Percentiles rank a stretch among this genome's conserved stretches.
These are phyloP conservation scores for Prolemur simus DNA, from an alignment of 2,113 vertebrate species.

Conservation along the genomic window DNA sequence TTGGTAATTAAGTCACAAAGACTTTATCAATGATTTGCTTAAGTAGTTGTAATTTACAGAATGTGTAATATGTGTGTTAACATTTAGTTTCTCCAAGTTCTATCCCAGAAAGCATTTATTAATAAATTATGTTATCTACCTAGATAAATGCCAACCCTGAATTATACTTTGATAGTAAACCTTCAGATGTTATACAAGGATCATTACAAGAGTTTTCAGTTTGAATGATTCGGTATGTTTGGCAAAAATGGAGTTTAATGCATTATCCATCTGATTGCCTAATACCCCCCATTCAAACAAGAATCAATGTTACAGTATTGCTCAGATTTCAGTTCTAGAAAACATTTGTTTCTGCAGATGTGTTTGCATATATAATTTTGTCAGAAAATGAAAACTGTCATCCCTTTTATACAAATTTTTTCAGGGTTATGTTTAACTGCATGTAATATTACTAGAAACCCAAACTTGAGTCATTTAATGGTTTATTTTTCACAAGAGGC, in stretches of 20 bases:
- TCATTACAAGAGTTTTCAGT: constrained; percentile 25
- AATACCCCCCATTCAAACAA: neutral
- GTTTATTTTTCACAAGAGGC: neutral
- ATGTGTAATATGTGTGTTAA: neutral
- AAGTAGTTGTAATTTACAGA: constrained; percentile 2
- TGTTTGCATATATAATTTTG: constrained; percentile 24
- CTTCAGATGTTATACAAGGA: constrained; percentile 28
- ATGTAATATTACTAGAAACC: neutral
- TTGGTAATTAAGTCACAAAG: constrained; percentile 20
- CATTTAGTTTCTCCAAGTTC: constrained; percentile 37
- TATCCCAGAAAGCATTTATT: constrained; percentile 33
- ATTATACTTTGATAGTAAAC: constrained; percentile 47
- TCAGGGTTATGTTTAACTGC: neutral
- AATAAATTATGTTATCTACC: constrained; percentile 17
- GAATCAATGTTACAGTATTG: neutral
- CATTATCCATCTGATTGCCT: neutral
- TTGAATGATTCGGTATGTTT: neutral
- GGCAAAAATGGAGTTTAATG: constrained; percentile 11
- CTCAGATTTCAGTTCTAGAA: neutral
- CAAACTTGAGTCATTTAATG: neutral
- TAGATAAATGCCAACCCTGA: constrained; percentile 41
- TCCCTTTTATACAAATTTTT: neutral
- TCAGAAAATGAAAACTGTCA: constrained; percentile 44
- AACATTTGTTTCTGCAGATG: constrained; percentile 46
- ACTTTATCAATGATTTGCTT: constrained; percentile 32